Conservation (phyloP, 2,797 vertebrate genomes). For the Schizopygopsis malacanthus region DNA sequence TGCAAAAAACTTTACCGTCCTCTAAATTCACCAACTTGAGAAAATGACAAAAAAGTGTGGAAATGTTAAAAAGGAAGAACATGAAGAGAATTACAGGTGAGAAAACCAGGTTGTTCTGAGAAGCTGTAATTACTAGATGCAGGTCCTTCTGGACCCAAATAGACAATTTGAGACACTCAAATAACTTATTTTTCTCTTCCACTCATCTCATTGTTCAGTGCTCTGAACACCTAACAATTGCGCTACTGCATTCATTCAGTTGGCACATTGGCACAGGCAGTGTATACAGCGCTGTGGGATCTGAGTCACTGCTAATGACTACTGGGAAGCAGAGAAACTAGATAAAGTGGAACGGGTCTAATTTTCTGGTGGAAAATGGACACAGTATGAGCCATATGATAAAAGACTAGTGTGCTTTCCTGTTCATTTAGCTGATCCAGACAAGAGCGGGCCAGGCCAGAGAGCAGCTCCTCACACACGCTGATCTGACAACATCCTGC, state of each 20-base stretch:
- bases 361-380: neutral
- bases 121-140: constrained; percentile 17
- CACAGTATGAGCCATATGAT: neutral
- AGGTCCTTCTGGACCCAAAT: constrained; percentile 10
- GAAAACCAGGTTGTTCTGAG: neutral
- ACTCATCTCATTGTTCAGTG: constrained; percentile 30
- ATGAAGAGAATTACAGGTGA: neutral
- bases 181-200: constrained; percentile 11
- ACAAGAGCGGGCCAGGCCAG: neutral
- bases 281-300: neutral
- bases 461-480: constrained; percentile 4
- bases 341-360: neutral
- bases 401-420: neutral
- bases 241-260: constrained; percentile 27
- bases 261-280: constrained; percentile 1
- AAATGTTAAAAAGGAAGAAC: neutral
- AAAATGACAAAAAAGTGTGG: neutral
- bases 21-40: neutral
- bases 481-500: constrained; percentile 25
- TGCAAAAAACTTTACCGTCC: neutral
- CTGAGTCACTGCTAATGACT: constrained; percentile 41
- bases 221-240: constrained; percentile 16
- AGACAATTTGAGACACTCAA: constrained; percentile 12
- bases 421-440: neutral
- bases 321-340: constrained; percentile 8